Conservation (phyloP, 2,888 invertebrate genomes). For the Epinotia bilunana region DNA sequence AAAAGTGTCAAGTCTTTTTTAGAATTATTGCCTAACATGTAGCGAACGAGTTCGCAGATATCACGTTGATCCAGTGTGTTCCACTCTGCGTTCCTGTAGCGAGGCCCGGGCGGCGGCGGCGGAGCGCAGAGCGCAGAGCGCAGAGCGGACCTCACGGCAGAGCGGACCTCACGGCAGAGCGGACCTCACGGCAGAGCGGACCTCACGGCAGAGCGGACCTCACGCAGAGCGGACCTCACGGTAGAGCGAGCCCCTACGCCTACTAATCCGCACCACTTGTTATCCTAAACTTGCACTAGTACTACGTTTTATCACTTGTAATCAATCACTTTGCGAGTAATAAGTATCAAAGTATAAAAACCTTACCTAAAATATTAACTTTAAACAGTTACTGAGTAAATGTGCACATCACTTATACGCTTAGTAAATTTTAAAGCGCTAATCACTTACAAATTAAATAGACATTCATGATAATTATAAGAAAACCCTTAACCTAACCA, state of each 20-base stretch:
- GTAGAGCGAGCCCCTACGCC: slow-evolving; percentile 52
- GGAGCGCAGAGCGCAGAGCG: slow-evolving; percentile 10
- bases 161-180: no score
- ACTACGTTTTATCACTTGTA: slow-evolving; percentile 79
- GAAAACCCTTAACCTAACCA: slow-evolving; percentile 75
- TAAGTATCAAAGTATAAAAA: slow-evolving; percentile 84
- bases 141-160: slow-evolving; percentile 22
- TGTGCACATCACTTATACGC: slow-evolving; percentile 75
- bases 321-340: slow-evolving; percentile 83
- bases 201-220: slow-evolving; percentile 30
- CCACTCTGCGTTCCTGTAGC: neutral
- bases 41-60: slow-evolving; percentile 60
- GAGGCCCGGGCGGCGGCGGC: neutral
- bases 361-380: slow-evolving; percentile 74
- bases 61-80: slow-evolving; percentile 54
- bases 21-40: slow-evolving; percentile 77
- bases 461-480: slow-evolving; percentile 77
- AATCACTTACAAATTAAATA: slow-evolving; percentile 78
- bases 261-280: slow-evolving; percentile 79
- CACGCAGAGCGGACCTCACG: slow-evolving; percentile 21
- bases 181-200: slow-evolving; percentile 4
- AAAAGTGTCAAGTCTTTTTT: slow-evolving; percentile 79
- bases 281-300: slow-evolving; percentile 76
- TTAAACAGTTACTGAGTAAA: slow-evolving; percentile 78
- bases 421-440: slow-evolving; percentile 74